Conservation (phyloP, 1,140 invertebrate genomes). For the Drosophila sucinea region DNA sequence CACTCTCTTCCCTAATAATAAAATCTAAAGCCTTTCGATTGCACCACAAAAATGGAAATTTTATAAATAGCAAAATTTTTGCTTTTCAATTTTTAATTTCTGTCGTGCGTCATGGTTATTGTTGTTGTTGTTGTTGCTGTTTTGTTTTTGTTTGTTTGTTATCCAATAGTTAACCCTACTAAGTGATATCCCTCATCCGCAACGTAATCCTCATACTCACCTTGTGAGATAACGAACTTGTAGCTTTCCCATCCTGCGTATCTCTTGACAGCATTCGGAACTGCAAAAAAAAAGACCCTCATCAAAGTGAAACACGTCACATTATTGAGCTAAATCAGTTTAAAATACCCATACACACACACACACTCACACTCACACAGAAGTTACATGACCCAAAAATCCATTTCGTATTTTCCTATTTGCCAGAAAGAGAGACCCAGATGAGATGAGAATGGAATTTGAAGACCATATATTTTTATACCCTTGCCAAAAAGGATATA, state of each 20-base stretch:
- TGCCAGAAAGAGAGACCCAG: neutral
- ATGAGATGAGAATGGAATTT: neutral
- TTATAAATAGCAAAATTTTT: no score
- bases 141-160: neutral
- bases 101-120: neutral
- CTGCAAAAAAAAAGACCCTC: constrained; percentile 9
- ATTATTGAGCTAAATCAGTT: constrained; percentile 29
- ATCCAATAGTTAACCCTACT: constrained; percentile 1
- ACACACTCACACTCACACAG: neutral
- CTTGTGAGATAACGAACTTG: neutral
- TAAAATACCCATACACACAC: constrained; percentile 13
- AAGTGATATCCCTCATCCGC: constrained; percentile 1
- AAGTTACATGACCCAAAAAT: neutral
- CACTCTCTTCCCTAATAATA: no score
- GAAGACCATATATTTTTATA: neutral
- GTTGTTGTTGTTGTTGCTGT: neutral
- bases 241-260: neutral
- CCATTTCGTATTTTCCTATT: constrained; percentile 7
- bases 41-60: no score
- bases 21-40: no score
- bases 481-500: no score
- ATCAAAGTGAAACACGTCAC: constrained; percentile 22
- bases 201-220: neutral
- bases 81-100: constrained; percentile 6
- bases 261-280: constrained; percentile 7